Evolutionary conservation across 2,113 vertebrate species (phyloP), one percentile per base, ranked within the genome.

Genomic region (Thamnophis sirtalis): DNA sequence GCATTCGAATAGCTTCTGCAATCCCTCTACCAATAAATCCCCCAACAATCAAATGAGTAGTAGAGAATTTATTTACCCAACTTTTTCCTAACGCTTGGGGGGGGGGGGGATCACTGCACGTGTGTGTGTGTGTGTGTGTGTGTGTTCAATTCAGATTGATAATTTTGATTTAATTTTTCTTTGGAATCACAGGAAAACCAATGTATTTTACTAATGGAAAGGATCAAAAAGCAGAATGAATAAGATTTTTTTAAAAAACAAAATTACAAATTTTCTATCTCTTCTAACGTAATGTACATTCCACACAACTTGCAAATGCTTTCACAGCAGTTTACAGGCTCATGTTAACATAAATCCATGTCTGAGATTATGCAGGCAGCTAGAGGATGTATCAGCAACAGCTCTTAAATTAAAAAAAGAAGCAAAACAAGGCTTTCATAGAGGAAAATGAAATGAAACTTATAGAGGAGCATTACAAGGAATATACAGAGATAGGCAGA

Each of bases 361-460:
- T 97, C 97, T 97, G 95, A 93, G 63, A 96, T 96, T 93, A 94
- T 96, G 96, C 96, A 94, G 97, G 95, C 97, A 97, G 97, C 97
- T 97, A 95, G 96, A 1, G 92, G 95, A 95, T 95, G 68, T 17
- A 80, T 95, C 94, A 96, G 96, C 94, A 93, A 94, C 94, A 96
- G 92, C 94, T 21, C 92, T 93, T 94, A 91, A 93, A 93, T 92
- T 93, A 94, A 89, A 17, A 17, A 95, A 95, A 98, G 96, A 97
- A 97, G 11, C 4, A 98, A 98, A 56, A 38, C 9, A 55, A 48
- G 33, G 21, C 97, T 97, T 98, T 98, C 97, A 97, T 97, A 96
- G 9, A 95, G 96, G 95, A 96, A 97, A 96, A 94, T 94, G 94
- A 88, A 92, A 95, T 97, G 97, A 95, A 26, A 95, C 95, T 95